Percentiles rank a stretch among this genome's conserved stretches.
These are phyloP conservation scores for Miichthys miiuy DNA, from an alignment of 2,797 vertebrate species.

Conservation along the genomic window DNA sequence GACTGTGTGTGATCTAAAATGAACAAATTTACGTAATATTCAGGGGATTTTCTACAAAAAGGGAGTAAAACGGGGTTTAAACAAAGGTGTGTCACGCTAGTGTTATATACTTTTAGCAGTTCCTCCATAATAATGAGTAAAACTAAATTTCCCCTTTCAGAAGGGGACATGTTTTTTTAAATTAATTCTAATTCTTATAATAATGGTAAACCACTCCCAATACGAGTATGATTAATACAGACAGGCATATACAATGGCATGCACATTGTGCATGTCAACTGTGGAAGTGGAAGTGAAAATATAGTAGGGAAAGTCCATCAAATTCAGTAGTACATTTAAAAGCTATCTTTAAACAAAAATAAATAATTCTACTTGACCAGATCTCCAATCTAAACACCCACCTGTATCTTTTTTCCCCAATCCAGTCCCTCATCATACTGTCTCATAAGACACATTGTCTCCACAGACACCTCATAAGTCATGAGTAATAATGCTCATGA, in stretches of 20 bases:
- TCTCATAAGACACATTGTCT: too few relatives aligned
- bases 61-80: background rate
- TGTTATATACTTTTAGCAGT: background rate
- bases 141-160: background rate
- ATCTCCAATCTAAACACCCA: background rate
- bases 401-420: background rate
- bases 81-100: background rate
- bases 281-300: background rate
- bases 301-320: background rate
- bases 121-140: background rate
- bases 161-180: background rate
- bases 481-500: background rate
- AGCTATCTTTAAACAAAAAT: background rate
- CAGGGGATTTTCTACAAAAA: background rate
- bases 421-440: background rate
- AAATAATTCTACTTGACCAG: background rate
- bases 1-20: slow-evolving; percentile 21
- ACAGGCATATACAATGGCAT: background rate
- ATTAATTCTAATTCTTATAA: background rate
- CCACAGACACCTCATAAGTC: background rate
- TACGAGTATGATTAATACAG: background rate
- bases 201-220: background rate
- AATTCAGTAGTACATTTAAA: background rate
- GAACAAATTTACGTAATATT: slow-evolving; percentile 12
- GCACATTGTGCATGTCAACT: background rate